Conservation (phyloP, 1,140 invertebrate genomes). For the Lamellibrachia luymesi region DNA sequence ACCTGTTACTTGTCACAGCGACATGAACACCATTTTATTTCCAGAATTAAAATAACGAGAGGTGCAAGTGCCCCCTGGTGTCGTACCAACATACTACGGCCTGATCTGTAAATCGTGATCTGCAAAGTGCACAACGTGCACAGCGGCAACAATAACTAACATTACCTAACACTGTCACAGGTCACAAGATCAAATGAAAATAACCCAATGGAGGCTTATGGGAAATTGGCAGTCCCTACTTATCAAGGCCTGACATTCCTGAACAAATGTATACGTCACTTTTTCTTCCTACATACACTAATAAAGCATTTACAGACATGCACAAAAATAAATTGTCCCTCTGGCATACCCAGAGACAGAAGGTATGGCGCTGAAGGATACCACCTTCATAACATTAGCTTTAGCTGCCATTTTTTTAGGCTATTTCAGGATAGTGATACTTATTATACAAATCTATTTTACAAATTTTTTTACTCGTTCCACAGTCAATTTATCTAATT, state of each 20-base stretch:
- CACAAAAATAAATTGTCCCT: not conserved
- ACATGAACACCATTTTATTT: not conserved
- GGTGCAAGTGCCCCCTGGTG: not conserved
- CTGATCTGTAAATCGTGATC: not conserved
- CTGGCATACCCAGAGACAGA: no score
- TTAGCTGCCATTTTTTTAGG: no score
- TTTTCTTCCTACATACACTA: not conserved
- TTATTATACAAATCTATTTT: no score
- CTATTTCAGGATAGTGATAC: no score
- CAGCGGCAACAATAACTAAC: not conserved
- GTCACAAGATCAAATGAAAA: not conserved
- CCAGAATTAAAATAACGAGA: not conserved
- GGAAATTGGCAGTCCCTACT: not conserved
- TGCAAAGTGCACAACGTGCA: not conserved
- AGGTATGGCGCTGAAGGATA: no score
- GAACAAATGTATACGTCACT: not conserved
- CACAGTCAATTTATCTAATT: no score
- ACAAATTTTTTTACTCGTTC: no score
- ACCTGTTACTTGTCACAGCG: not conserved
- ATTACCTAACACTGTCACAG: not conserved
- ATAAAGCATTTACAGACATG: not conserved
- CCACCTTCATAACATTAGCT: no score
- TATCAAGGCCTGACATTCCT: not conserved
- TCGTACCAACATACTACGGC: not conserved
- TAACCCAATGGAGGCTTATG: not conserved